A percentile compares a stretch with the other conserved stretches of the same genome.
phyloP scores from a whole-genome alignment of 2,797 vertebrate genomes.

The Naso thynnoides region DNA sequence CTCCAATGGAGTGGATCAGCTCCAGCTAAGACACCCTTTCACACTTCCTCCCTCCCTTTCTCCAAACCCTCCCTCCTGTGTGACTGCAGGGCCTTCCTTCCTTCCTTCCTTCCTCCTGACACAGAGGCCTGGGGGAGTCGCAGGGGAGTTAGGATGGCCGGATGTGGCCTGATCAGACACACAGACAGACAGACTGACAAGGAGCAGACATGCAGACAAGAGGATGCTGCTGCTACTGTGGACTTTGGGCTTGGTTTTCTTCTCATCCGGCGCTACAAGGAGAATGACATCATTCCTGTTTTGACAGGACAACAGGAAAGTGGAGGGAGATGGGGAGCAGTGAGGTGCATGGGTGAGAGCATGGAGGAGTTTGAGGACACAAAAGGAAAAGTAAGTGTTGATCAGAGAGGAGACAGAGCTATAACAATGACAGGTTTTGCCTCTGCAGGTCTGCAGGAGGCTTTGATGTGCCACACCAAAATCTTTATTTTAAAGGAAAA shows the following conservation, averaged over 20 bases:
- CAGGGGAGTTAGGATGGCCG: conserved; percentile 75
- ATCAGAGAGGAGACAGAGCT: conserved; percentile 37
- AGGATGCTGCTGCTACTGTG: conserved; percentile 71
- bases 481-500: conserved; percentile 47
- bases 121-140: conserved; percentile 73
- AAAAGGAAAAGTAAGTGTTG: conserved; percentile 36
- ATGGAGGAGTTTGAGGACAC: conserved; percentile 28
- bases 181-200: conserved; percentile 64
- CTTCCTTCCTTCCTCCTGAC: conserved; percentile 76
- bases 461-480: conserved; percentile 46
- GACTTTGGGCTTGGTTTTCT: conserved; percentile 55
- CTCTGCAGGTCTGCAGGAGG: conserved; percentile 26
- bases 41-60: conserved; percentile 79
- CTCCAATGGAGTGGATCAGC: conserved; percentile 76
- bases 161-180: conserved; percentile 73
- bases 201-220: conserved; percentile 65
- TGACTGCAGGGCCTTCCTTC: conserved; percentile 74
- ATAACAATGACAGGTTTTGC: not conserved
- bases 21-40: conserved; percentile 83
- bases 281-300: conserved; percentile 77
- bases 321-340: conserved; percentile 37
- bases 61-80: conserved; percentile 70
- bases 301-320: conserved; percentile 71
- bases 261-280: conserved; percentile 63
- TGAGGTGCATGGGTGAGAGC: conserved; percentile 26